A percentile compares a stretch with the other conserved stretches of the same genome.
phyloP scores from a whole-genome alignment of 2,113 vertebrate genomes.

The Pithys albifrons region DNA sequence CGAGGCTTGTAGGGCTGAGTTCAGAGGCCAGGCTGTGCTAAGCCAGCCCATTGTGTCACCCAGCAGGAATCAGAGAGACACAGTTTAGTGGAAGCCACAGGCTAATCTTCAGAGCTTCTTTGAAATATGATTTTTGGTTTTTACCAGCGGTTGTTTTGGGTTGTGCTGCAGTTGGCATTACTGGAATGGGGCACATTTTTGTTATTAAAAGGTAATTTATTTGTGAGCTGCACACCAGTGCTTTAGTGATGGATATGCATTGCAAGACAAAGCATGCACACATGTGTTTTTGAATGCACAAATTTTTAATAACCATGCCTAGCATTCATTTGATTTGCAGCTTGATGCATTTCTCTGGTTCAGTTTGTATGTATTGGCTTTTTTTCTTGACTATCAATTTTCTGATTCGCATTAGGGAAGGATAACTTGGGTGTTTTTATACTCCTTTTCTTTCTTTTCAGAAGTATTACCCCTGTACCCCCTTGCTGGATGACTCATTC shows the following conservation, averaged over 20 bases:
- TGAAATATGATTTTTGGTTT: conserved; percentile 41
- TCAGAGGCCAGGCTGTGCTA: conserved; percentile 19
- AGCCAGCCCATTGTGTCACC: conserved; percentile 47
- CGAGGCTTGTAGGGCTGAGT: not conserved
- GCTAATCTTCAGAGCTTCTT: conserved; percentile 16
- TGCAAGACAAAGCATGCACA: not conserved
- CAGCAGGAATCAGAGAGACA: conserved; percentile 42
- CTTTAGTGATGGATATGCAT: not conserved
- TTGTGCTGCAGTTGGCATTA: not conserved
- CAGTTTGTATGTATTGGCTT: not conserved
- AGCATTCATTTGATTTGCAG: not conserved
- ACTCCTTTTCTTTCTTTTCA: not conserved
- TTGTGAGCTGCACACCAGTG: not conserved
- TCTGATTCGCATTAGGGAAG: not conserved
- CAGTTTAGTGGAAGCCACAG: conserved; percentile 45
- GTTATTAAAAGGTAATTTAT: not conserved
- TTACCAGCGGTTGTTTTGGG: not conserved
- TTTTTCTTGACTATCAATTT: not conserved
- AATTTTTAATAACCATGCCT: not conserved
- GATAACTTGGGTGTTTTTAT: not conserved
- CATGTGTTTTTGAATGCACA: not conserved
- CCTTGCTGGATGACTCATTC: conserved; percentile 25
- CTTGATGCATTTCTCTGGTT: not conserved
- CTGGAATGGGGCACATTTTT: not conserved
- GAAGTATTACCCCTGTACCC: not conserved